These are phyloP conservation scores for Stenichneumon culpator DNA, from an alignment of 2,888 invertebrate species.

Conservation along the genomic window DNA sequence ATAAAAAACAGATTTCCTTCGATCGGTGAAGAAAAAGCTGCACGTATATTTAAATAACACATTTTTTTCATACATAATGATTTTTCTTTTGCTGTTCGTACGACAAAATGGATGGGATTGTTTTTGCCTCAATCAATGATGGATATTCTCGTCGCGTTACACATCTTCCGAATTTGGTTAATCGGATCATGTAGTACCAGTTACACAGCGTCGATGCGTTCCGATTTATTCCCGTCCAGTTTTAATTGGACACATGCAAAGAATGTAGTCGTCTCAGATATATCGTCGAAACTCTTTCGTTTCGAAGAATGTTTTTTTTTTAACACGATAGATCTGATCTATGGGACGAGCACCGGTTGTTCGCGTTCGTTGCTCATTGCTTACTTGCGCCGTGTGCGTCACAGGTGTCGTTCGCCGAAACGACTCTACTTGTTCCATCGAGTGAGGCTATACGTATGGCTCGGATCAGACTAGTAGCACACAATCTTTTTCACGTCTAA, in stretches of 20 bases:
- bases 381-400: slow-evolving; percentile 52
- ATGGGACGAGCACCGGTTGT: slow-evolving; percentile 56
- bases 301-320: slow-evolving; percentile 22
- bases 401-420: slow-evolving; percentile 69
- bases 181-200: slow-evolving; percentile 46
- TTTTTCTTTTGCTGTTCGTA: slow-evolving; percentile 25
- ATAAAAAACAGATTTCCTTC: background rate
- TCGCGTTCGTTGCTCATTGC: slow-evolving; percentile 64
- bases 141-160: slow-evolving; percentile 46
- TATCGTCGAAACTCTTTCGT: slow-evolving; percentile 8
- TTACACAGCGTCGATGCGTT: background rate
- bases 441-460: slow-evolving; percentile 18
- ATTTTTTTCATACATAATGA: background rate
- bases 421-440: slow-evolving; percentile 49
- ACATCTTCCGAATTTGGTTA: slow-evolving; percentile 63
- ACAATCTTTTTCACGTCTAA: slow-evolving; percentile 28
- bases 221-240: slow-evolving; percentile 57
- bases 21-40: no score
- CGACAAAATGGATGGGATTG: slow-evolving; percentile 57
- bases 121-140: slow-evolving; percentile 37
- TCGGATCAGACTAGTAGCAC: slow-evolving; percentile 10
- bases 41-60: no score
- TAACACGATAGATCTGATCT: slow-evolving; percentile 27
- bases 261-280: slow-evolving; percentile 57
- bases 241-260: slow-evolving; percentile 67